Percentiles rank a stretch among this genome's conserved stretches.
Evolutionary conservation across 2,888 invertebrate genomes (phyloP).

Genomic region (Rhingia campestris): DNA sequence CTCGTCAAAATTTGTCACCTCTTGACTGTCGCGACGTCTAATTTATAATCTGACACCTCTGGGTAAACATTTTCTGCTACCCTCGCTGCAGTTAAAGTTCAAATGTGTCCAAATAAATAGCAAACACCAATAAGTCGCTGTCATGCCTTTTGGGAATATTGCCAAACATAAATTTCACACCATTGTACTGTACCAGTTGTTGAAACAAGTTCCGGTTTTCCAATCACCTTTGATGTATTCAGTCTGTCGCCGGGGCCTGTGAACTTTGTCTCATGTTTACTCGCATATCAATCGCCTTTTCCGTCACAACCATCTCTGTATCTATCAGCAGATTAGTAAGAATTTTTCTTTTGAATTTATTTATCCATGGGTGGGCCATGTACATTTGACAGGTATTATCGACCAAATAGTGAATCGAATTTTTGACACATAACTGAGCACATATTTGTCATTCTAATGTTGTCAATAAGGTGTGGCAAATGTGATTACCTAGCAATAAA

Average conservation of each 20-base stretch:
- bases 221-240: slow-evolving; percentile 6
- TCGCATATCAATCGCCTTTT: neutral
- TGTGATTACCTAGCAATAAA: slow-evolving; percentile 12
- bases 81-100: slow-evolving; percentile 16
- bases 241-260: neutral
- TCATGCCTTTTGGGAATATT: slow-evolving; percentile 30
- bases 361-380: slow-evolving; percentile 20
- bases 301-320: neutral
- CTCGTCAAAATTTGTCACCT: slow-evolving; percentile 44
- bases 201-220: slow-evolving; percentile 35
- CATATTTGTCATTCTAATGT: slow-evolving; percentile 3
- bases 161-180: slow-evolving; percentile 31
- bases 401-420: neutral
- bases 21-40: slow-evolving; percentile 5
- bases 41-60: slow-evolving; percentile 43
- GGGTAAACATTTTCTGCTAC: neutral
- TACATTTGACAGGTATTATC: neutral
- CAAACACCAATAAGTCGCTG: slow-evolving; percentile 22
- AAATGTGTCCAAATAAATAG: slow-evolving; percentile 28
- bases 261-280: neutral
- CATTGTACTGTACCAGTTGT: slow-evolving; percentile 5
- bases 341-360: slow-evolving; percentile 11
- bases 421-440: slow-evolving; percentile 28
- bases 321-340: slow-evolving; percentile 6
- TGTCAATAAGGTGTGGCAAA: slow-evolving; percentile 33